phyloP scores from a whole-genome alignment of 2,113 vertebrate species.

The Lagopus muta region DNA sequence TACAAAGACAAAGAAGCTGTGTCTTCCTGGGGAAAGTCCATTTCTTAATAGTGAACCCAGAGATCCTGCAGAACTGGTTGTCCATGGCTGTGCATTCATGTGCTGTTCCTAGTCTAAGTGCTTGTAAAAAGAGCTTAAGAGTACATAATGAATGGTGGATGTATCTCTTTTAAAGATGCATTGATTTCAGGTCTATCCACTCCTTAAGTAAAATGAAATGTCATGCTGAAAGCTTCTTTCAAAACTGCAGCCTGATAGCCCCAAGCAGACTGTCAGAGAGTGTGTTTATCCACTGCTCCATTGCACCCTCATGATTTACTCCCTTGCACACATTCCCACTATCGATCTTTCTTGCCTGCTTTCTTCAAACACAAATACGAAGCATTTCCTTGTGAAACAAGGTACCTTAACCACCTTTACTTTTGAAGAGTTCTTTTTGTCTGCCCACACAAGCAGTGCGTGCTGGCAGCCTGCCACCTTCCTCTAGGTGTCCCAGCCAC shows the following conservation, averaged over 20 bases:
- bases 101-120: not conserved
- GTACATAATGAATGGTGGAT: not conserved
- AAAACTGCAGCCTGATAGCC: not conserved
- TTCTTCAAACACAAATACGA: not conserved
- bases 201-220: not conserved
- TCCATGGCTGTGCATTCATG: not conserved
- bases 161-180: not conserved
- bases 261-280: not conserved
- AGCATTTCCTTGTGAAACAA: not conserved
- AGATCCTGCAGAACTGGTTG: not conserved
- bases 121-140: not conserved
- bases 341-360: not conserved
- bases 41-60: not conserved
- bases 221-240: not conserved
- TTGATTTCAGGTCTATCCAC: not conserved
- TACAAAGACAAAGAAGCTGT: not conserved
- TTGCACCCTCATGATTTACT: not conserved
- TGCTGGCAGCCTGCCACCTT: not conserved
- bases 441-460: fast-evolving
- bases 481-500: not conserved
- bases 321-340: not conserved
- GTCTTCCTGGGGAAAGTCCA: not conserved
- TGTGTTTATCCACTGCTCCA: not conserved
- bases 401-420: not conserved
- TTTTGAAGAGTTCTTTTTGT: not conserved